A percentile compares a stretch with the other conserved stretches of the same genome.
Evolutionary conservation across 2,797 vertebrate genomes (phyloP).

Genomic region (Cossypha dichroa): DNA sequence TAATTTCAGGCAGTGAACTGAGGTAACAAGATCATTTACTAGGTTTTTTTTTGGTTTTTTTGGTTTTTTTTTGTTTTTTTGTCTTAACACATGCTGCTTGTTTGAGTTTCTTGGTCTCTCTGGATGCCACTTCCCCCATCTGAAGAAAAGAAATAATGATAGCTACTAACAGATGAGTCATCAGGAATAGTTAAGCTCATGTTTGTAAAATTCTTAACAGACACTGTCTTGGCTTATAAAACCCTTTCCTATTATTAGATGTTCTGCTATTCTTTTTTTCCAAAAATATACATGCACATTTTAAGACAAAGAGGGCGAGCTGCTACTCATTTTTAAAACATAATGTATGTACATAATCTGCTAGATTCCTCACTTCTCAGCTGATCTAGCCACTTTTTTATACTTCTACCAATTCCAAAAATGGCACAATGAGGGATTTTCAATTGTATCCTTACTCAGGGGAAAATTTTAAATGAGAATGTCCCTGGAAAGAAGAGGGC

Average conservation of each 20-base stretch:
- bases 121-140: neutral
- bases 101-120: neutral
- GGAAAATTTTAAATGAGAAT: neutral
- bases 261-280: neutral
- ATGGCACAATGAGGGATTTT: neutral
- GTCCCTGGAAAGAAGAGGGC: neutral
- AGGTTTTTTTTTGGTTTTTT: neutral
- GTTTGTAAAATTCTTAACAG: constrained; percentile 14
- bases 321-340: neutral
- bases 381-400: neutral
- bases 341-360: neutral
- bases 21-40: neutral
- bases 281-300: neutral
- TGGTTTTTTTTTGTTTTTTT: neutral
- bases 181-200: neutral
- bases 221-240: neutral
- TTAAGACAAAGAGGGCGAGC: neutral
- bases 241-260: neutral
- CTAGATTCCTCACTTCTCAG: neutral
- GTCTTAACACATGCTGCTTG: neutral
- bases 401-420: neutral
- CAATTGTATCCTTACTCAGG: neutral
- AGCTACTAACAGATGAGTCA: neutral
- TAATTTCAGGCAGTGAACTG: neutral
- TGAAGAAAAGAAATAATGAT: neutral